Base-by-base conservation (phyloP, 1,140 invertebrate genomes). In the Nasonia vitripennis region DNA sequence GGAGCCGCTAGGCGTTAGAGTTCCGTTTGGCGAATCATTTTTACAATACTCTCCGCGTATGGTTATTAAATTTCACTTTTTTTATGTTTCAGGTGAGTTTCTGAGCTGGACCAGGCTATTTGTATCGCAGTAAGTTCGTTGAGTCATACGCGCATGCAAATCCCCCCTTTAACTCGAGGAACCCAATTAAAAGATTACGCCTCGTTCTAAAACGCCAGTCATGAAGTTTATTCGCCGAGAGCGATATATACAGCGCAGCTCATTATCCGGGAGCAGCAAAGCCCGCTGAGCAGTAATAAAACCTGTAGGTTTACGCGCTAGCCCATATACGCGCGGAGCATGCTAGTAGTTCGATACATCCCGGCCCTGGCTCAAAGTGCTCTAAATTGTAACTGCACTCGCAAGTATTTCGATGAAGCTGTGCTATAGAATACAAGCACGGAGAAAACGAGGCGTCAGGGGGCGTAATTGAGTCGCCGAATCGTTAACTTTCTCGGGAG, bases 401-500 rank as follows among this genome's bases (percentile, higher is more conserved):
- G n/a, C 45, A 78, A 55, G 48, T 78, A 78, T 78, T 78, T 78
- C 23, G 45, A 51, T 78, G 45, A 51, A 78, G 23, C 27, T 51
- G 51, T 17, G 27, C 27, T 27, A 31, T n/a, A n/a, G 55, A 0
- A 55, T 20, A 10, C 14, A 55, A 14, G 17, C 14, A 55, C 14
- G 17, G n/a, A 78, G 20, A 75, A 41, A 45, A 75, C n/a, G 73
- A 75, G 37, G 73, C 73, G 73, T 20, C 27, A 34, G 73, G 11
- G 37, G 37, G 20, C 27, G 68, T 81, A 87, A 88, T 88, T 84
- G 70, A 78, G 77, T 73, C 81, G 81, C 82, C 70, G 55, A 88
- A 88, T 88, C 86, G 88, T 88, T 81, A 70, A 77, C 77, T 84
- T 71, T 84, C 73, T 67, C 23, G 74, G 34, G 9, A 81, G 83